phyloP scores from a whole-genome alignment of 2,113 vertebrate species.

The Bucco capensis region DNA sequence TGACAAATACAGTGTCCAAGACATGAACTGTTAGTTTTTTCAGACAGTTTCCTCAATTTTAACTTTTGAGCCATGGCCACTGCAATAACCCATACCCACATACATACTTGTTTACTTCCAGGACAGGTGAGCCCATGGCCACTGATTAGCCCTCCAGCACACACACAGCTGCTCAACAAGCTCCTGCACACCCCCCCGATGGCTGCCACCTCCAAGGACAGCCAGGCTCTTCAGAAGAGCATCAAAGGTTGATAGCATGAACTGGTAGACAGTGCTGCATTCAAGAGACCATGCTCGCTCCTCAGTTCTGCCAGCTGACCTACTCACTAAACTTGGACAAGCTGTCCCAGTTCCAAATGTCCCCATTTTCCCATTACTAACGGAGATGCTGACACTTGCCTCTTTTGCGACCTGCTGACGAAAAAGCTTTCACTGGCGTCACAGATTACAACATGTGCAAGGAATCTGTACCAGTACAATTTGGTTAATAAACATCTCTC shows the following conservation, averaged over 20 bases:
- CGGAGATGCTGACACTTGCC: not conserved
- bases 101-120: not conserved
- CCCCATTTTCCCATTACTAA: not conserved
- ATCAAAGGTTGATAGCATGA: not conserved
- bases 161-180: not conserved
- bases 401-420: fast-evolving
- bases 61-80: not conserved
- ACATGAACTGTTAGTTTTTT: not conserved
- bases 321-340: not conserved
- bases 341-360: not conserved
- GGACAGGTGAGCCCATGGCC: not conserved
- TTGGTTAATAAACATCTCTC: not conserved
- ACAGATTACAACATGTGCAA: not conserved
- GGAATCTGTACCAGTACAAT: not conserved
- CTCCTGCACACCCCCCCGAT: not conserved
- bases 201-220: not conserved
- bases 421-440: not conserved
- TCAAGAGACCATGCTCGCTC: not conserved
- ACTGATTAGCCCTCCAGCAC: not conserved
- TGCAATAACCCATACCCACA: not conserved
- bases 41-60: not conserved
- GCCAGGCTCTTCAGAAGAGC: not conserved
- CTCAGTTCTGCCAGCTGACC: not conserved
- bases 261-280: not conserved
- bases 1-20: not conserved